A percentile compares a stretch with the other conserved stretches of the same genome.
Evolutionary conservation across 2,888 invertebrate genomes (phyloP).

Genomic region (Drosophila sordidapex): DNA sequence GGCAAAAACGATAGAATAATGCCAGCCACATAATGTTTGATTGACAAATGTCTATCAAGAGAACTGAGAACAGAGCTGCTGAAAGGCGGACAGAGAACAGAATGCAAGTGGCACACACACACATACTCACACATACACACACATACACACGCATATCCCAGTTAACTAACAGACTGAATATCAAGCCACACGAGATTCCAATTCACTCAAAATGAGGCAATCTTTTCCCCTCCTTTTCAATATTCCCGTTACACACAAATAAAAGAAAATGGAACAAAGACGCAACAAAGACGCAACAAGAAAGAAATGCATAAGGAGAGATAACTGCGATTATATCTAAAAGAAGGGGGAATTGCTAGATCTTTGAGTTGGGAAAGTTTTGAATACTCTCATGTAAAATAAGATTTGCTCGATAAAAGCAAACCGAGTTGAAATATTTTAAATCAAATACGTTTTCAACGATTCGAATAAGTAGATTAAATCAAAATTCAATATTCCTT

Average conservation of each 20-base stretch:
- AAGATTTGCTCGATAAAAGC: not conserved
- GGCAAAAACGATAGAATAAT: constrained; percentile 54
- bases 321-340: not conserved
- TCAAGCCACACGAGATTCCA: constrained; percentile 16
- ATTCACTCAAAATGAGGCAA: constrained; percentile 17
- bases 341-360: not conserved
- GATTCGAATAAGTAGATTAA: not conserved
- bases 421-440: not conserved
- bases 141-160: constrained; percentile 27
- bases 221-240: not conserved
- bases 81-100: constrained; percentile 2
- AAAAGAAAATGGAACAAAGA: constrained; percentile 40
- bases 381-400: not conserved
- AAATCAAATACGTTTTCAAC: not conserved
- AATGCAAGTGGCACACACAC: constrained; percentile 15
- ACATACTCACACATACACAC: constrained; percentile 15
- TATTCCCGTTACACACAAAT: not conserved
- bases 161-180: constrained; percentile 53
- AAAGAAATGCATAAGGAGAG: not conserved
- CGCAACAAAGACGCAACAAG: constrained; percentile 23
- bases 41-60: constrained; percentile 77
- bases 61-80: constrained; percentile 6
- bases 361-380: not conserved
- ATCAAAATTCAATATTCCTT: not conserved
- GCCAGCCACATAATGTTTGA: constrained; percentile 66